These are phyloP conservation scores for Orius insidiosus DNA, from an alignment of 1,140 invertebrate species.

Conservation along the genomic window DNA sequence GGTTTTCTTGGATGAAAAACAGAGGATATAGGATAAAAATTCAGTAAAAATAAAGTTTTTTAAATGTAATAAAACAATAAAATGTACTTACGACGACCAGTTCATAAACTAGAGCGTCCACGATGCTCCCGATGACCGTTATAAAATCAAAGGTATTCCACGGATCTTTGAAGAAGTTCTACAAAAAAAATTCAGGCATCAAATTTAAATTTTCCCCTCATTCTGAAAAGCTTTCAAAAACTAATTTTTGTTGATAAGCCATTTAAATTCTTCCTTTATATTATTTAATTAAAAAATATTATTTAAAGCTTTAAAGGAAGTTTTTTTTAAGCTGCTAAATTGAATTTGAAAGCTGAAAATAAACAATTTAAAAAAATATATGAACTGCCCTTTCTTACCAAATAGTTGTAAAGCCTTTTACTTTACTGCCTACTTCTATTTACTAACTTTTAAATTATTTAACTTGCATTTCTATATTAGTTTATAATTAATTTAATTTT, in stretches of 20 bases:
- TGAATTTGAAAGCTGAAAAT: not conserved
- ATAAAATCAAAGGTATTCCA: constrained; percentile 99
- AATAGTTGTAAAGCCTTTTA: not conserved
- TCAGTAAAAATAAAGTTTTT: too few species aligned
- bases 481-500: too few species aligned
- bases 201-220: constrained; percentile 4
- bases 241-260: not conserved
- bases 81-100: constrained; percentile 62
- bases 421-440: too few species aligned
- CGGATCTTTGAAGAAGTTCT: constrained; percentile 99
- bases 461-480: too few species aligned
- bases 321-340: not conserved
- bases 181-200: constrained; percentile 27
- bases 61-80: too few species aligned
- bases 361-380: not conserved
- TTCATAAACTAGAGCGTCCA: constrained; percentile 95
- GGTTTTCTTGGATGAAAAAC: too few species aligned
- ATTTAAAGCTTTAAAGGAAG: too few species aligned
- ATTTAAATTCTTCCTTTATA: too few species aligned
- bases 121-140: constrained; percentile 97
- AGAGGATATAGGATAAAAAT: too few species aligned
- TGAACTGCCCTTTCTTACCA: too few species aligned
- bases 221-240: not conserved
- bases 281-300: not conserved
- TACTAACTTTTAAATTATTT: too few species aligned